Evolutionary conservation across 2,888 invertebrate genomes (phyloP).

Genomic region (Leuctra nigra): DNA sequence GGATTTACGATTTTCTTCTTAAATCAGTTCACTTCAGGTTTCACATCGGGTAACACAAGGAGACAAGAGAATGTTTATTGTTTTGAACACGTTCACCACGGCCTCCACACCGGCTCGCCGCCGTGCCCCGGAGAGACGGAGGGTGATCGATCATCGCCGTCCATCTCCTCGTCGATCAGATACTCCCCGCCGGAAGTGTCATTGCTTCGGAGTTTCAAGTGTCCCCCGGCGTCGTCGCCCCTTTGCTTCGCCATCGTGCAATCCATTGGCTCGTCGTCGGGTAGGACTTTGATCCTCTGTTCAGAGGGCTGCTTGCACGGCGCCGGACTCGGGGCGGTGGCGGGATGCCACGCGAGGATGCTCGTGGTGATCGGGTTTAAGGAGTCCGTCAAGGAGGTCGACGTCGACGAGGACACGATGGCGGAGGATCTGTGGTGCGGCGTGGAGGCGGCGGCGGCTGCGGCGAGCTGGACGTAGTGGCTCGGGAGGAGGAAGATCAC

Average conservation of each 20-base stretch:
- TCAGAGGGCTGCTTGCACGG: background rate
- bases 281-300: background rate
- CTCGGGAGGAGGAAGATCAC: constrained; percentile 55
- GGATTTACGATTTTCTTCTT: too few species aligned
- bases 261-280: constrained; percentile 25
- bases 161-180: background rate
- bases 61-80: too few species aligned
- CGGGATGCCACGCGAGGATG: background rate
- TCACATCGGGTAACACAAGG: too few species aligned
- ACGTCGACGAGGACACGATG: constrained; percentile 13
- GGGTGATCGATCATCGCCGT: too few species aligned
- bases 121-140: constrained; percentile 10
- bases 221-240: constrained; percentile 6
- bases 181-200: background rate
- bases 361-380: constrained; percentile 2
- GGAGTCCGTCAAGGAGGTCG: constrained; percentile 5
- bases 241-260: constrained; percentile 22
- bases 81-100: too few species aligned
- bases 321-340: background rate
- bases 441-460: constrained; percentile 37
- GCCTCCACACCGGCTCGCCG: constrained; percentile 26
- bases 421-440: constrained; percentile 4
- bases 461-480: constrained; percentile 53
- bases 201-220: background rate
- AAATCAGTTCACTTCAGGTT: too few species aligned